Evolutionary conservation across 2,113 vertebrate genomes (phyloP).

Genomic region (Chaetops frenatus): DNA sequence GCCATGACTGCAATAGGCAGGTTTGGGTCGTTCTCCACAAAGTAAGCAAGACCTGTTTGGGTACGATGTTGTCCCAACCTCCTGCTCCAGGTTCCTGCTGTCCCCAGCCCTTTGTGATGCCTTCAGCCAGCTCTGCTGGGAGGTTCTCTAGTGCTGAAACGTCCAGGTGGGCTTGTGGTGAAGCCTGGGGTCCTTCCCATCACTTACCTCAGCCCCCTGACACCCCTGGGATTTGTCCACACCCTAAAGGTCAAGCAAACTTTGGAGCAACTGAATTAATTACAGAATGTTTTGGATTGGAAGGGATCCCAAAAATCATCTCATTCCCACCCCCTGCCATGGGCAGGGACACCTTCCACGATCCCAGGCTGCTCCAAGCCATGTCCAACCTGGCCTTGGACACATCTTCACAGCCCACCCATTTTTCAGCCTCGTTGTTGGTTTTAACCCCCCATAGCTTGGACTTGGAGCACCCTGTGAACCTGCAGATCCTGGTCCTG

Average conservation of each 20-base stretch:
- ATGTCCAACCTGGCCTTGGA: accelerated
- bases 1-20: background rate
- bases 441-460: background rate
- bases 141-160: background rate
- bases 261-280: background rate
- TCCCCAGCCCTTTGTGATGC: background rate
- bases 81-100: background rate
- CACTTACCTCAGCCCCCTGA: background rate
- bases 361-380: background rate
- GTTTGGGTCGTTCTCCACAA: background rate
- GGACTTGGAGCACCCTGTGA: background rate
- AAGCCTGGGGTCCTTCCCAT: background rate
- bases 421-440: background rate
- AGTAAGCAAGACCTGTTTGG: background rate
- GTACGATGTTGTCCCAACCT: accelerated
- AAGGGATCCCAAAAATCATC: background rate
- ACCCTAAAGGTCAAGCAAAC: background rate
- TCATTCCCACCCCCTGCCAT: background rate
- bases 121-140: background rate
- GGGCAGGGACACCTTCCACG: background rate
- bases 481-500: background rate
- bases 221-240: background rate
- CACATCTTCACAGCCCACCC: background rate
- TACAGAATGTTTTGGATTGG: background rate
- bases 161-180: background rate